Base-by-base conservation (phyloP, 1,140 invertebrate species). In the Pogonomyrmex barbatus region DNA sequence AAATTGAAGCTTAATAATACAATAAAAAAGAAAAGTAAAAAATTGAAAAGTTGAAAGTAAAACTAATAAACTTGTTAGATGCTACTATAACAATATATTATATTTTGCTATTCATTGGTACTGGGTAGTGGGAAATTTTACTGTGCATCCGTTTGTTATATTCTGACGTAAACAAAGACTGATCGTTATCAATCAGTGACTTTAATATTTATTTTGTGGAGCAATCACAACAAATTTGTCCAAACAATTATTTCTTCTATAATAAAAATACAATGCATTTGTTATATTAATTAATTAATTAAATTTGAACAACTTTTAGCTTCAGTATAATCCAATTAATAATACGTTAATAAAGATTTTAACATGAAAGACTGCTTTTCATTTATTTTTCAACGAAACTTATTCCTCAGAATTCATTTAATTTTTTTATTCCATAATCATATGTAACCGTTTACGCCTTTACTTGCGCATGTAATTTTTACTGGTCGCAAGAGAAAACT, bases 171-270 rank as follows among this genome's bases (percentile, higher is more conserved):
- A 82, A 82, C 79, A 47, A 60, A 50, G 68, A 83, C 45, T 56
- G 68, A 83, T 47, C 2, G 2, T 30, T 30, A 75, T 75, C 79
- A 60, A 83, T 83, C 68, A 83, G 42, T 24, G 30, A 45, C 45
- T 39, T 42, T 42, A 56, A 56, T 10, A 39, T 62, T 58, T 71
- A 42, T 73, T 70, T 56, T 42, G 30, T 39, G 30, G 30, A 42
- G 17, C 24, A 47, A 60, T 45, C 12, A 73, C 52, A 56, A 82
- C 17, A 73, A 71, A 73, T 73, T 47, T 82, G 54, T 39, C 39
- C 1, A 73, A 73, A 60, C 73, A 73, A n/a, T 39, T 24, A 24
- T 24, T 24, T 24, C 24, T 24, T 39, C 17, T 45, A 2, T 47
- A 58, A 39, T 58, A 8, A 60, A 73, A 60, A 2, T 33, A 71